These are phyloP conservation scores for Aethes cnicana DNA, from an alignment of 2,888 invertebrate species.

Conservation along the genomic window DNA sequence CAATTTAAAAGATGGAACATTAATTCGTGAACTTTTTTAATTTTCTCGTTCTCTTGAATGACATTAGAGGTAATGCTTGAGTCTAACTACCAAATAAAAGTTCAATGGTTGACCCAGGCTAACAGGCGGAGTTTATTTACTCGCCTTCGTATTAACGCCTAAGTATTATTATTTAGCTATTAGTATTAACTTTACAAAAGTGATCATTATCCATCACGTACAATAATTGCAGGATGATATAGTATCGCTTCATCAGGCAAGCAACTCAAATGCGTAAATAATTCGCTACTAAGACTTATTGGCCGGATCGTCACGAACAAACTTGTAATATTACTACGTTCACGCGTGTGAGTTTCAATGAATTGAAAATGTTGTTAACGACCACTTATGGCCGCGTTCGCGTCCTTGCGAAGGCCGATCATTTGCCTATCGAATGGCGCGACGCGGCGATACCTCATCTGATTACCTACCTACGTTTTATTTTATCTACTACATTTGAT, in stretches of 20 bases:
- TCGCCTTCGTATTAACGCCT: no score
- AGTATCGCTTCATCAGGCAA: constrained; percentile 20
- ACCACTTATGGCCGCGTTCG: constrained; percentile 44
- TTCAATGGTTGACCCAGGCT: no score
- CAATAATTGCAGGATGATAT: constrained; percentile 21
- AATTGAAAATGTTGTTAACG: constrained; percentile 48
- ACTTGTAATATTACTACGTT: constrained; percentile 32
- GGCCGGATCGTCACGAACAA: constrained; percentile 18
- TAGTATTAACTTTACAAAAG: constrained; percentile 44
- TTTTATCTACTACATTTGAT: constrained; percentile 2
- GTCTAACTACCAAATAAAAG: no score
- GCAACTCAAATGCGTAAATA: constrained; percentile 21
- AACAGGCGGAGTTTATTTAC: no score
- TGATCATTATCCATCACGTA: constrained; percentile 3
- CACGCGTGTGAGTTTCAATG: constrained; percentile 45
- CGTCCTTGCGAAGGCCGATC: constrained; percentile 76
- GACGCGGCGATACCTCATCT: not conserved
- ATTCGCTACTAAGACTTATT: constrained; percentile 27
- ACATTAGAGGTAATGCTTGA: no score
- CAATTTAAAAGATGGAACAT: no score
- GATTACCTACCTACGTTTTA: constrained; percentile 2
- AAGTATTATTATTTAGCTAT: no score
- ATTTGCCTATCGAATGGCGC: constrained; percentile 45
- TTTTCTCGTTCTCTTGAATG: no score
- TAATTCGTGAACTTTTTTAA: no score